Evolutionary conservation across 2,888 invertebrate species (phyloP).

Genomic region (Plusia festucae): DNA sequence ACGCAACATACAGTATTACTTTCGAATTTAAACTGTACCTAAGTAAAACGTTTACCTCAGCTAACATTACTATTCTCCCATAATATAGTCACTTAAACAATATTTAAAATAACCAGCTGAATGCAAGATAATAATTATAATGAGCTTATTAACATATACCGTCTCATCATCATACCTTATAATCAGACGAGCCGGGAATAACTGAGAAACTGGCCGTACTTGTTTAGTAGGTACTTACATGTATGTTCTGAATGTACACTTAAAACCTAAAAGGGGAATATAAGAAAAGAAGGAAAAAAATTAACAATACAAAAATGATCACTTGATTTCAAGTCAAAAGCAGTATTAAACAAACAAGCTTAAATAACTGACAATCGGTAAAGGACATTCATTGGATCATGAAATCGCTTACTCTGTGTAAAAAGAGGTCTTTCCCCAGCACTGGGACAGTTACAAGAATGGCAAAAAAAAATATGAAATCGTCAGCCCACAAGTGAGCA

Average conservation of each 20-base stretch:
- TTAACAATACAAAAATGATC: neutral
- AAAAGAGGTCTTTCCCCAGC: no score
- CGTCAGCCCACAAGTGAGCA: no score
- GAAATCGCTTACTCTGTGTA: no score
- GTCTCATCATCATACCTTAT: neutral
- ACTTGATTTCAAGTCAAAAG: no score
- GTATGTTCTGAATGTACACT: neutral
- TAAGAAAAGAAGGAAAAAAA: neutral
- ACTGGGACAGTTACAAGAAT: no score
- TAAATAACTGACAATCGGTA: no score
- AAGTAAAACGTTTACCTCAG: neutral
- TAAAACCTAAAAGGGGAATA: neutral
- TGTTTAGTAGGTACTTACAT: neutral
- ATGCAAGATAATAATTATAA: constrained; percentile 2
- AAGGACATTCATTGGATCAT: no score
- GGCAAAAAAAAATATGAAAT: no score
- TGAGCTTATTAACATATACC: constrained; percentile 1
- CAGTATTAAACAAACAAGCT: no score
- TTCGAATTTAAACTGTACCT: neutral
- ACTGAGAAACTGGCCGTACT: neutral
- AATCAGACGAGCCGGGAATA: neutral
- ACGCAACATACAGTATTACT: no score
- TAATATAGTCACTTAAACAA: constrained; percentile 1
- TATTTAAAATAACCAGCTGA: constrained; percentile 4
- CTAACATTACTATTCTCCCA: neutral